Evolutionary conservation across 2,888 invertebrate genomes (phyloP), one percentile per base, ranked within the genome.

Genomic region (Laspeyria flexula): DNA sequence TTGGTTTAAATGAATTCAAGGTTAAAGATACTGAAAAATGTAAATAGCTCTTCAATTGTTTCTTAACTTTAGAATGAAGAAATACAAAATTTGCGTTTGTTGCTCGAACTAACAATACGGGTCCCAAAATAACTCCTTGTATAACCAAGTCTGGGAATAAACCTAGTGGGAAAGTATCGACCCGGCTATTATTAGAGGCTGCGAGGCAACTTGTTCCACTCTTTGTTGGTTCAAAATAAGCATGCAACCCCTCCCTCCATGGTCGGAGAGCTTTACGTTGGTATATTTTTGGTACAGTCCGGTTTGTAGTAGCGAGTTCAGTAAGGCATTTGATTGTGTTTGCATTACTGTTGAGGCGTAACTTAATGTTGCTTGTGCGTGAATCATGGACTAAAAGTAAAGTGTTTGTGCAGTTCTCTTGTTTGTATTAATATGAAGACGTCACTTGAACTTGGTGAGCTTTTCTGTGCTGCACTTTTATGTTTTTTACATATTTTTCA

Each of bases 191-290:
- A 73, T 77, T 84, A 85, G 85, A 62, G 43, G 43, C 60, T 65
- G 62, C 67, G 68, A 60, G 59, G 66, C 75, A 79, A 83, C 81
- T 85, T 79, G 82, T 81, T 70, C 78, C 74, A 78, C 79, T 83
- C 88, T 86, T 85, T 85, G 86, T 86, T 80, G 73, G 65, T 73
- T 69, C 60, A 65, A 86, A 88, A 88, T 87, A 88, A 74, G 77
- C 75, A 69, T 64, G 64, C 68, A 69, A 78, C 75, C 77, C 49
- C 81, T 43, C 66, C 65, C 58, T 73, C 70, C 66, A 64, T 71
- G 71, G 73, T 64, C 68, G 65, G 43, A 54, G 61, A 68, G 60
- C 63, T 75, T 70, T 63, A 69, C 65, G 54, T 54, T 40, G 45
- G 40, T 33, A 39, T 75, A 70, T 74, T 71, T 71, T 74, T 58